Conservation (phyloP, 2,797 vertebrate species). For the Anas bahamensis region DNA sequence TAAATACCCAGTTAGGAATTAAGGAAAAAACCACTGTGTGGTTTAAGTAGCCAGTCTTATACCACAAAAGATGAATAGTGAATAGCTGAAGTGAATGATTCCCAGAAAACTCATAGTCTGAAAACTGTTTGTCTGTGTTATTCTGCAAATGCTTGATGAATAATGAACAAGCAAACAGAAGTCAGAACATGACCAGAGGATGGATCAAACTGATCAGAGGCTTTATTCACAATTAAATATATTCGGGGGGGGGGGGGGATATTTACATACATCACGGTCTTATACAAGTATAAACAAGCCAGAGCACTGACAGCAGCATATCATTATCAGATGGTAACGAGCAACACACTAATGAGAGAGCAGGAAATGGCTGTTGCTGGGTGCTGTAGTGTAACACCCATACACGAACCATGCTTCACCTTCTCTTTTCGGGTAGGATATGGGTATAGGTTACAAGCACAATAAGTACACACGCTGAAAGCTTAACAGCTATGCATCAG, state of each 20-base stretch:
- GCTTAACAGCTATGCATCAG: neutral
- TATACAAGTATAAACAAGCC: neutral
- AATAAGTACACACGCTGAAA: neutral
- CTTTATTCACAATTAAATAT: neutral
- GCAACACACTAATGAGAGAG: neutral
- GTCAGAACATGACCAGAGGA: neutral
- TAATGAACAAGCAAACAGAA: constrained; percentile 24
- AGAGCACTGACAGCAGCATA: neutral
- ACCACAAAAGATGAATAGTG: constrained; percentile 65
- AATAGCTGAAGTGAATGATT: constrained; percentile 52
- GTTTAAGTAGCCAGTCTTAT: constrained; percentile 42
- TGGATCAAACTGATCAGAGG: neutral
- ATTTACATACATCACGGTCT: neutral
- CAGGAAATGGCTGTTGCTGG: neutral
- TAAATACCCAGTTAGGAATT: constrained; percentile 56
- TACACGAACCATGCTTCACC: neutral
- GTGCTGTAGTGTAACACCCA: neutral
- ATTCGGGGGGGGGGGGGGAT: too few species aligned
- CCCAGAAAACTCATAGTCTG: constrained; percentile 38
- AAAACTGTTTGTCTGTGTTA: constrained; percentile 6
- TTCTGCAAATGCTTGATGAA: neutral
- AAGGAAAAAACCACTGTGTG: constrained; percentile 44
- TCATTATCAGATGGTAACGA: neutral
- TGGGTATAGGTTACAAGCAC: neutral
- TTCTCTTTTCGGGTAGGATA: neutral